Evolutionary conservation across 37 sponge, comb jelly and placozoan genomes (phyloP), one percentile per base, ranked within the genome.

Genomic region (Ephydatia muelleri): DNA sequence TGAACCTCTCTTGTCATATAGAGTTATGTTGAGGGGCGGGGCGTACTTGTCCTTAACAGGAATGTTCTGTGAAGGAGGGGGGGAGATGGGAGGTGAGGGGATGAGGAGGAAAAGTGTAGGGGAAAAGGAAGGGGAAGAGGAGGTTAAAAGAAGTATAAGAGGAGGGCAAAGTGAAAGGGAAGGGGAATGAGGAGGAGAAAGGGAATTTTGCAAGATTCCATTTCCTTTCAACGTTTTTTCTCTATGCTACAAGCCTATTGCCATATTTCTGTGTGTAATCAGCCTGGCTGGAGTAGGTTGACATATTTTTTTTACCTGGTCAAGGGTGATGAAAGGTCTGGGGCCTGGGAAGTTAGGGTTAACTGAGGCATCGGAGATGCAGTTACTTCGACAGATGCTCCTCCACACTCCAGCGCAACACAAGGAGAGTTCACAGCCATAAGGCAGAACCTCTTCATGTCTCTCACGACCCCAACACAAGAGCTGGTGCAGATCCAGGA

Each of bases 391-490:
- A 78, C 78, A 2, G 71, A 32, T 0, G 47, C 67, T 16, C 93
- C 93, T 12, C 93, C 96, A 88, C 86, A 84, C 74, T 87, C 88
- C 14, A 95, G 71, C 86, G 87, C 85, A 16, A 95, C 86, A 64
- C 80, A 57, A 0, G 96, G 96, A 36, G 78, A 75, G 71, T 89
- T 70, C 0, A 95, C 89, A 34, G 89, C 66, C 6, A 84, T 79
- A 0, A 92, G 81, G 81, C 75, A 79, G 67, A 37, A 90, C 37
- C 73, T 81, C 80, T 92, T 92, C 85, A 95, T 82, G 83, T 92
- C 84, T 35, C 96, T 78, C 66, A 95, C 93, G n/a, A 66, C 96
- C 96, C 93, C 93, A 92, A 12, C 86, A 85, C 84, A 95, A 81
- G 23, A 84, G 73, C 94, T 93, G 72, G 43, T 43, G 3, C 6